Percentiles rank a stretch among this genome's conserved stretches.
phyloP scores from a whole-genome alignment of 2,113 vertebrate genomes.

The Cyprinus carpio region DNA sequence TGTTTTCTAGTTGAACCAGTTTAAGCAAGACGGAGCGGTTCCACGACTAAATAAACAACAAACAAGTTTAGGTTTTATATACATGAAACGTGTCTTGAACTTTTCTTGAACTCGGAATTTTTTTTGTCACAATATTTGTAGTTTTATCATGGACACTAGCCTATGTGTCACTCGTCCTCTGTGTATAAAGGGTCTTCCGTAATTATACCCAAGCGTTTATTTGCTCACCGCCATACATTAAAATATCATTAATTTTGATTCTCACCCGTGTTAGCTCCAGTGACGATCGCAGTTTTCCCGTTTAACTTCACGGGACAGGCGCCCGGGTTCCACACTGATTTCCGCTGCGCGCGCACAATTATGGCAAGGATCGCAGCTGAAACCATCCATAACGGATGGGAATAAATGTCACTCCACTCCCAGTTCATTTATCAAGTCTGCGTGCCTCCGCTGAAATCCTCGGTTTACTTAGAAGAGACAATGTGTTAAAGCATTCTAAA shows the following conservation, averaged over 20 bases:
- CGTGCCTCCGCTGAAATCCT: not conserved
- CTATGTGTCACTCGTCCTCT: not conserved
- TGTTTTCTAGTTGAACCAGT: not conserved
- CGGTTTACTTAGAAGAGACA: not conserved
- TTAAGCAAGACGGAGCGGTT: not conserved
- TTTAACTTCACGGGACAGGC: conserved; percentile 71
- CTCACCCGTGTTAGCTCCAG: conserved; percentile 85
- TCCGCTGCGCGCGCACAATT: conserved; percentile 63
- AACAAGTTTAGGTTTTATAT: not conserved
- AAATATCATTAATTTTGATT: not conserved
- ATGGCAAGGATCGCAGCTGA: conserved; percentile 62
- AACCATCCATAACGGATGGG: conserved; percentile 70
- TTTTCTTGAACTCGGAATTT: too few species aligned
- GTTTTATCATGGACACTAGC: not conserved
- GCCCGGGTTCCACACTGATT: conserved; percentile 71
- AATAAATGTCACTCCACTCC: conserved; percentile 53
- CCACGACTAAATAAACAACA: not conserved
- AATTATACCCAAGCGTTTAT: not conserved
- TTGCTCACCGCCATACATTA: not conserved
- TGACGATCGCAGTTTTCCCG: conserved; percentile 84
- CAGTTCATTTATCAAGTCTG: conserved; percentile 53
- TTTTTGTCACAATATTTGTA: not conserved
- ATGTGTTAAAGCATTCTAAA: not conserved
- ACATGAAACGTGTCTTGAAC: not conserved
- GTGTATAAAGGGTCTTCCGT: not conserved